phyloP scores from a whole-genome alignment of 2,888 invertebrate genomes.

The Polyploca ridens region DNA sequence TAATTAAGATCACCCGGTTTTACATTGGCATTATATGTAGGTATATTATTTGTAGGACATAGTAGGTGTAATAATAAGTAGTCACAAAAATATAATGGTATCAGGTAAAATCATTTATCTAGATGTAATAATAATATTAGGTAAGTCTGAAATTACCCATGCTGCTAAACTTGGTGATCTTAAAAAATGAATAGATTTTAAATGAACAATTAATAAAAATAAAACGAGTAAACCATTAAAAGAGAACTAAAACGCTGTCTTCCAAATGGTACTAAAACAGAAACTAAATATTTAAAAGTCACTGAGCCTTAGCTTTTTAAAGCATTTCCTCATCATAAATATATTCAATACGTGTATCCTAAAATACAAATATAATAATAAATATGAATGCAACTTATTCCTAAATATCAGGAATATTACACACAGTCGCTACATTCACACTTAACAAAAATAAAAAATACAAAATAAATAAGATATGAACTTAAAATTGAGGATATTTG shows the following conservation, averaged over 20 bases:
- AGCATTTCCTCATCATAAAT: slow-evolving; percentile 68
- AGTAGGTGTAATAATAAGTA: not conserved
- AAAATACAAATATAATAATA: slow-evolving; percentile 80
- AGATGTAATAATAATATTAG: not conserved
- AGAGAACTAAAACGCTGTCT: slow-evolving; percentile 76
- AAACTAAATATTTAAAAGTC: slow-evolving; percentile 66
- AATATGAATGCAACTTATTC: slow-evolving; percentile 84
- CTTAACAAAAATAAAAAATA: slow-evolving; percentile 67
- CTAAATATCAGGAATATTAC: slow-evolving; percentile 84
- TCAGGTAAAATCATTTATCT: not conserved
- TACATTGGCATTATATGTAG: slow-evolving; percentile 3
- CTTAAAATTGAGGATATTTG: slow-evolving; percentile 82
- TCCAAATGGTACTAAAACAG: slow-evolving; percentile 60
- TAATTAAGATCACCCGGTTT: slow-evolving; percentile 28
- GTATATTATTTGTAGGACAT: too few species aligned
- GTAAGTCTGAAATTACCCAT: not conserved
- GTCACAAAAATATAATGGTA: not conserved
- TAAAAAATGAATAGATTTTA: slow-evolving; percentile 22
- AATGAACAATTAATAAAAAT: slow-evolving; percentile 37
- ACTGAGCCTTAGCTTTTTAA: slow-evolving; percentile 74
- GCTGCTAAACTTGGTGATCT: slow-evolving; percentile 12
- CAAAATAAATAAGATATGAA: slow-evolving; percentile 72
- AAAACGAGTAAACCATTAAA: slow-evolving; percentile 53
- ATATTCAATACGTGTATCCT: slow-evolving; percentile 73
- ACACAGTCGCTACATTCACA: slow-evolving; percentile 83